Evolutionary conservation across 92 coral and sea anemone species (phyloP).

Genomic region (Epizoanthus illoricatus): DNA sequence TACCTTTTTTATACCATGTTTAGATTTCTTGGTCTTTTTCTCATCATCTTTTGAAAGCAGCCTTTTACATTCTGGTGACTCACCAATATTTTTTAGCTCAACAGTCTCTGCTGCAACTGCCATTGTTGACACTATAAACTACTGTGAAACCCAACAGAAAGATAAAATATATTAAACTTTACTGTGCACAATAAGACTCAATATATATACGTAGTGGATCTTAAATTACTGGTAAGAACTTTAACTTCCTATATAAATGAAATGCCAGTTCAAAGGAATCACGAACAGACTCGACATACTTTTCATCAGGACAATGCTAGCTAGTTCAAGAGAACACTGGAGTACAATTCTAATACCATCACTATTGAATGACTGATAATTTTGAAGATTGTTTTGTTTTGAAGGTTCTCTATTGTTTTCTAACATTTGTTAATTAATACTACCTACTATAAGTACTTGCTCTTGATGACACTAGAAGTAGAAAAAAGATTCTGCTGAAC

Average conservation of each 20-base stretch:
- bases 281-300: too few relatives aligned
- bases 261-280: too few relatives aligned
- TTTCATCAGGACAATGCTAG: too few relatives aligned
- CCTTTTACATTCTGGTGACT: constrained; percentile 44
- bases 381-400: too few relatives aligned
- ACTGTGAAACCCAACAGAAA: background rate
- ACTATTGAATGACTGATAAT: too few relatives aligned
- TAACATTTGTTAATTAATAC: background rate
- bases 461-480: too few relatives aligned
- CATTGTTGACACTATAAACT: constrained; percentile 38
- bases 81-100: constrained; percentile 24
- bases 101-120: constrained; percentile 34
- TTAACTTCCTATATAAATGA: too few relatives aligned
- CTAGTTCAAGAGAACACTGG: too few relatives aligned
- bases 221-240: too few relatives aligned
- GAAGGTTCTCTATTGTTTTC: background rate
- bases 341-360: too few relatives aligned
- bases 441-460: too few relatives aligned
- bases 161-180: background rate
- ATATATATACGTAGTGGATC: background rate
- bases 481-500: too few relatives aligned
- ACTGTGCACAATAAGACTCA: background rate
- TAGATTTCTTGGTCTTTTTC: constrained; percentile 30
- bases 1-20: background rate
- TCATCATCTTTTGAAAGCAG: constrained; percentile 54